These are phyloP conservation scores for Adelges cooleyi DNA, from an alignment of 1,140 invertebrate species.

Conservation along the genomic window DNA sequence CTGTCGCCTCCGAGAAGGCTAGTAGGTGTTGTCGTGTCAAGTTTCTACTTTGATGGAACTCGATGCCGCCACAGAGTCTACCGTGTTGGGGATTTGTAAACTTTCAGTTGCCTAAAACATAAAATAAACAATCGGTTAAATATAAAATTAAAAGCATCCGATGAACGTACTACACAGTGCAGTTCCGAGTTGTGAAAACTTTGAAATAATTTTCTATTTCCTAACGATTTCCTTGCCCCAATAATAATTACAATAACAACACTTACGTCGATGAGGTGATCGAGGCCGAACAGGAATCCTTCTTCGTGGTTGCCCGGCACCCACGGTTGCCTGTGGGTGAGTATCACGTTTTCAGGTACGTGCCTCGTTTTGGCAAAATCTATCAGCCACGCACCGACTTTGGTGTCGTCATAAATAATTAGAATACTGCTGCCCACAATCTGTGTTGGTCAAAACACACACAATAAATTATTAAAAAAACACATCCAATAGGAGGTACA, in stretches of 20 bases:
- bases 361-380: conserved; percentile 87
- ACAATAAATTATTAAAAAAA: neutral
- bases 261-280: conserved; percentile 60
- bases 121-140: neutral
- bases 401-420: conserved; percentile 78
- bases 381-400: conserved; percentile 85
- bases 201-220: neutral
- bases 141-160: neutral
- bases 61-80: neutral
- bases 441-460: conserved; percentile 38
- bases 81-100: neutral
- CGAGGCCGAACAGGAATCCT: conserved; percentile 79
- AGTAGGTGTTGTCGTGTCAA: neutral
- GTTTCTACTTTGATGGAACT: conserved; percentile 24
- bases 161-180: neutral
- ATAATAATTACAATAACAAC: too few species aligned
- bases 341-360: conserved; percentile 53
- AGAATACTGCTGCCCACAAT: conserved; percentile 86
- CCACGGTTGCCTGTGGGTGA: conserved; percentile 71
- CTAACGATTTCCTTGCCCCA: too few species aligned
- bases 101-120: neutral
- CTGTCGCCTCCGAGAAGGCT: neutral
- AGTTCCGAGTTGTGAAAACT: neutral
- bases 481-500: neutral
- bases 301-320: conserved; percentile 87